Evolutionary conservation across 2,113 vertebrate species (phyloP).

Genomic region (Amphilophus citrinellus): DNA sequence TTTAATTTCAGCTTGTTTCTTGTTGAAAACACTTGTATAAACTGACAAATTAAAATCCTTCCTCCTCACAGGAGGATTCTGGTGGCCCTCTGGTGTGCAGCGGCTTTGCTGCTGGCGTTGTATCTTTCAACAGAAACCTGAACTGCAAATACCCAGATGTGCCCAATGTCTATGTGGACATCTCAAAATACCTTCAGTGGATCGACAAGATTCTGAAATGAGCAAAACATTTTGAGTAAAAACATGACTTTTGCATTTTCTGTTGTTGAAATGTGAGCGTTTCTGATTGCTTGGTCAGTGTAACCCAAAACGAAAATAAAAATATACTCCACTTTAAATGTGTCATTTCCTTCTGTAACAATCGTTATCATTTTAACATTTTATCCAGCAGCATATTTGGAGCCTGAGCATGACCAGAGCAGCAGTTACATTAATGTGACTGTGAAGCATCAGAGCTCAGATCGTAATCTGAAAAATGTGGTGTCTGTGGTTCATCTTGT

Average conservation of each 20-base stretch:
- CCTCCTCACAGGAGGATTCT: slow-evolving; percentile 84
- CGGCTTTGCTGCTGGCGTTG: slow-evolving; percentile 75
- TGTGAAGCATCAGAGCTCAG: too few species aligned
- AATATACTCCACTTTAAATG: not conserved
- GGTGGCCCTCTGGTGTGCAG: slow-evolving; percentile 86
- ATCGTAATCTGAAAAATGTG: too few species aligned
- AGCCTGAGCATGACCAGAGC: too few species aligned
- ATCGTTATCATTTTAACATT: too few species aligned
- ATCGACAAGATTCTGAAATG: not conserved
- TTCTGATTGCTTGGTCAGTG: not conserved
- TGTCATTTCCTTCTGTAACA: too few species aligned
- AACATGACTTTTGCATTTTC: not conserved
- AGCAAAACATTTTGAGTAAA: not conserved
- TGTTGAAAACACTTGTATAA: not conserved
- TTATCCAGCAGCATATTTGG: too few species aligned
- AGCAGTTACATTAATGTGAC: too few species aligned
- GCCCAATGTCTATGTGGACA: not conserved
- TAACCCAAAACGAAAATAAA: not conserved
- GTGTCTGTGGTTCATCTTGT: too few species aligned
- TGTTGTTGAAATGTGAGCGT: not conserved
- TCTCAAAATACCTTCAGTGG: not conserved
- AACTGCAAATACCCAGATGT: slow-evolving; percentile 12
- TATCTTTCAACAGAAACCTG: slow-evolving; percentile 74
- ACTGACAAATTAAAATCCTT: not conserved
- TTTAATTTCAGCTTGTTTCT: not conserved